Evolutionary conservation across 2,113 vertebrate species (phyloP).

Genomic region (Loxodonta africana): DNA sequence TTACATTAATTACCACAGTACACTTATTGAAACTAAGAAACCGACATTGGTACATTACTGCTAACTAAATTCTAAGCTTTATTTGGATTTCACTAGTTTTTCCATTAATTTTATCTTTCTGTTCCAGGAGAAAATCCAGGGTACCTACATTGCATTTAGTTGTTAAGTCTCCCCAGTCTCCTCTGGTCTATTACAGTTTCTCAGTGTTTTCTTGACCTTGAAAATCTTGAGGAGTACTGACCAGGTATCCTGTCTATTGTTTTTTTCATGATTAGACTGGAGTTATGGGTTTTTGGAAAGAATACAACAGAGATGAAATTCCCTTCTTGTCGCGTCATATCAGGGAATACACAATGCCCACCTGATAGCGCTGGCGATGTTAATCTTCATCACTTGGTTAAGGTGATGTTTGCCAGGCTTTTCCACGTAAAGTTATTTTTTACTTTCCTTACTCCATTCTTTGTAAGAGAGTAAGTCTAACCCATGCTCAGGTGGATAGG

Average conservation of each 20-base stretch:
- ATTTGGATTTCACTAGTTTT: not conserved
- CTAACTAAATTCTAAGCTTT: not conserved
- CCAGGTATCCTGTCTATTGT: not conserved
- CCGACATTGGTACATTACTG: not conserved
- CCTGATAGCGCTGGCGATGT: rapidly evolving
- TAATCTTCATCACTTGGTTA: not conserved
- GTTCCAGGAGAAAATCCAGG: not conserved
- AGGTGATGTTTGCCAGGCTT: not conserved
- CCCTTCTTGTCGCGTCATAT: not conserved
- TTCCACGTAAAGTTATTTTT: not conserved
- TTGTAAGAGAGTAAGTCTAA: not conserved
- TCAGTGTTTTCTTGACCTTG: not conserved
- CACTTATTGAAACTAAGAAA: not conserved
- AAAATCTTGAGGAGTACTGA: not conserved
- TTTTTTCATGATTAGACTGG: not conserved
- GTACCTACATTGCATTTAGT: not conserved
- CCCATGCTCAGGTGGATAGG: not conserved
- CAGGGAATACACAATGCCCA: too few species aligned
- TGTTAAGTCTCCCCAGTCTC: not conserved
- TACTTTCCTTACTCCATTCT: not conserved
- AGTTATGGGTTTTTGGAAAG: not conserved
- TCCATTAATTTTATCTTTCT: not conserved
- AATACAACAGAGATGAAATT: not conserved
- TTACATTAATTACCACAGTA: rapidly evolving
- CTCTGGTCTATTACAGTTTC: not conserved